phyloP scores from a whole-genome alignment of 1,140 invertebrate species.

The Cherax destructor region DNA sequence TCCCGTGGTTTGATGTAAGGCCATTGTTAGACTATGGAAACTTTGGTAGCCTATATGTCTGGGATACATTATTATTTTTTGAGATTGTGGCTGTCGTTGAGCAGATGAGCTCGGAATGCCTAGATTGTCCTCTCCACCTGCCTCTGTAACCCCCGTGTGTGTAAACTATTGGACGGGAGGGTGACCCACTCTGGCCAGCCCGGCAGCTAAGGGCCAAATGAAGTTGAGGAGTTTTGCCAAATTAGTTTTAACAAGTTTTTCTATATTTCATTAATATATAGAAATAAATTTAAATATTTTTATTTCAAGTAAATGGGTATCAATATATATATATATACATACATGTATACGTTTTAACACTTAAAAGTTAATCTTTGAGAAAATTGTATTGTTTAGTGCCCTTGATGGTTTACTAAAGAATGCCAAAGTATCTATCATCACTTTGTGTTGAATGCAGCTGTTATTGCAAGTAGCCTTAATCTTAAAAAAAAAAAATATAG shows the following conservation, averaged over 20 bases:
- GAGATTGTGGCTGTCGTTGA: constrained; percentile 64
- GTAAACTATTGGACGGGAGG: constrained; percentile 24
- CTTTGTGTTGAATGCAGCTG: no score
- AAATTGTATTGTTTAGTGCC: no score
- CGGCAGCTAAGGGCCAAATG: neutral
- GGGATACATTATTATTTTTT: constrained; percentile 62
- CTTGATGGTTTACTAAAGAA: neutral
- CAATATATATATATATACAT: no score
- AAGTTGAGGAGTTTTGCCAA: neutral
- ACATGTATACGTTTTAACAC: no score
- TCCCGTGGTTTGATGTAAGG: constrained; percentile 51
- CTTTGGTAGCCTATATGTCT: constrained; percentile 56
- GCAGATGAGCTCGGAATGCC: constrained; percentile 56
- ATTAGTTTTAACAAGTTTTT: neutral
- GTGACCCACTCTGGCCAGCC: neutral
- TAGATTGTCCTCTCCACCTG: constrained; percentile 56
- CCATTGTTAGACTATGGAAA: constrained; percentile 59
- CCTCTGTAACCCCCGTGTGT: constrained; percentile 49
- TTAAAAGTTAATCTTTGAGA: no score
- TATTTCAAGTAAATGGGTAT: neutral
- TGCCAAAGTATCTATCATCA: neutral
- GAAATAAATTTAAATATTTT: neutral
- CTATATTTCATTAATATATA: neutral
- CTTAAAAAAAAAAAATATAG: no score
- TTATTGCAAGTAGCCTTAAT: neutral